Percentiles rank a stretch among this genome's conserved stretches.
Evolutionary conservation across 2,888 invertebrate genomes (phyloP).

Genomic region (Leptopilina syphax): DNA sequence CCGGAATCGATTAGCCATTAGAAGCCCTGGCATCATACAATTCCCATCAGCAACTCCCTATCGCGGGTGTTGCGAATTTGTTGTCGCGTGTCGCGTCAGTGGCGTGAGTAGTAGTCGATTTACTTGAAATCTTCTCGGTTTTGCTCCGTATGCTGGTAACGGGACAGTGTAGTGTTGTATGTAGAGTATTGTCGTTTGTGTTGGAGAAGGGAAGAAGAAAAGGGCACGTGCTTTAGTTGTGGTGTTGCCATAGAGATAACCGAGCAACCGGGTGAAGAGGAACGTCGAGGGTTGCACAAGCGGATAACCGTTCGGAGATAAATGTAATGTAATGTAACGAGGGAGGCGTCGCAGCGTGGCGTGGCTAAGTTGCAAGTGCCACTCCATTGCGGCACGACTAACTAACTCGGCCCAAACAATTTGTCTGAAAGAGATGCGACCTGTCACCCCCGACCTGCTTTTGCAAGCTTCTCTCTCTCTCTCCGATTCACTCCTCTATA

Average conservation of each 20-base stretch:
- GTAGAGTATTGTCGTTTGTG: neutral
- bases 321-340: slow-evolving; percentile 76
- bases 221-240: slow-evolving; percentile 54
- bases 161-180: slow-evolving; percentile 35
- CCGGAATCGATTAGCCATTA: slow-evolving; percentile 45
- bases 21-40: slow-evolving; percentile 27
- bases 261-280: slow-evolving; percentile 60
- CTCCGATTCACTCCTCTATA: slow-evolving; percentile 46
- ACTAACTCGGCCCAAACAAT: slow-evolving; percentile 76
- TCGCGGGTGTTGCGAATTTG: slow-evolving; percentile 65
- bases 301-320: slow-evolving; percentile 73
- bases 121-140: slow-evolving; percentile 41
- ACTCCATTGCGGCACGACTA: slow-evolving; percentile 75
- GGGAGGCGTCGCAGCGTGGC: slow-evolving; percentile 68
- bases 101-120: slow-evolving; percentile 43
- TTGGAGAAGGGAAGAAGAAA: slow-evolving; percentile 44
- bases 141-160: slow-evolving; percentile 33
- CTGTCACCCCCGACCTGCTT: slow-evolving; percentile 62
- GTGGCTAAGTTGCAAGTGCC: slow-evolving; percentile 68
- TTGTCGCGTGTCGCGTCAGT: slow-evolving; percentile 61
- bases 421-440: slow-evolving; percentile 71
- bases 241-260: slow-evolving; percentile 69
- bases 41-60: slow-evolving; percentile 46
- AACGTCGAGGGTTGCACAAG: slow-evolving; percentile 55
- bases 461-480: slow-evolving; percentile 48